Conservation (phyloP, 2,113 vertebrate species). For the Glareola pratincola region DNA sequence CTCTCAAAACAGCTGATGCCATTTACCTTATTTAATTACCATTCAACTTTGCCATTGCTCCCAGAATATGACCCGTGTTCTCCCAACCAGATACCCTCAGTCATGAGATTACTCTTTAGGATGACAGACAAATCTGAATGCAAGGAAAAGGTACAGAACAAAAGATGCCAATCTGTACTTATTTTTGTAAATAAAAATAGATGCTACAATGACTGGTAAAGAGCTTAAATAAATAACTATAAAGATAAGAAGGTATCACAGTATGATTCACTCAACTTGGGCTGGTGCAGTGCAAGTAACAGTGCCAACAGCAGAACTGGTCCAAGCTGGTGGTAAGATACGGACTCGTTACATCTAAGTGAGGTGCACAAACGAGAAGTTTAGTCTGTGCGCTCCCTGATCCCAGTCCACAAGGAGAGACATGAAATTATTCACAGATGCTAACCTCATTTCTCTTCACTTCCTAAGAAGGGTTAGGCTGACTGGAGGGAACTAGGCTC, state of each 20-base stretch:
- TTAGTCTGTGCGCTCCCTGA: neutral
- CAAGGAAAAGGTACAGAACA: neutral
- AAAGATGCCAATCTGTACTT: neutral
- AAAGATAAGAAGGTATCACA: neutral
- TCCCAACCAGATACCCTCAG: neutral
- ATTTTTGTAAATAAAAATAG: neutral
- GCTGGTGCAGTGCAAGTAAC: neutral
- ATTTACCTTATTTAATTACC: neutral
- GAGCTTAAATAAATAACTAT: neutral
- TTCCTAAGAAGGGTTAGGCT: neutral
- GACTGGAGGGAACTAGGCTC: neutral
- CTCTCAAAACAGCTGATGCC: neutral
- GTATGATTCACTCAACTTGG: neutral
- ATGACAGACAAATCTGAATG: neutral
- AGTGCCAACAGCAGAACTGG: neutral
- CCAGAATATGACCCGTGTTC: neutral
- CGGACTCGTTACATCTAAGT: neutral
- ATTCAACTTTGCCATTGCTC: neutral
- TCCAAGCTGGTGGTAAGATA: neutral
- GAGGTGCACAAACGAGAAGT: neutral
- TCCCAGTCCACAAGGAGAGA: neutral
- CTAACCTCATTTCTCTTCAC: neutral
- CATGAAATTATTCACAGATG: neutral
- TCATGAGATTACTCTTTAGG: neutral
- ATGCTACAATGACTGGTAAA: neutral